Base-by-base conservation (phyloP, 2,797 vertebrate genomes). In the Florisuga fusca region DNA sequence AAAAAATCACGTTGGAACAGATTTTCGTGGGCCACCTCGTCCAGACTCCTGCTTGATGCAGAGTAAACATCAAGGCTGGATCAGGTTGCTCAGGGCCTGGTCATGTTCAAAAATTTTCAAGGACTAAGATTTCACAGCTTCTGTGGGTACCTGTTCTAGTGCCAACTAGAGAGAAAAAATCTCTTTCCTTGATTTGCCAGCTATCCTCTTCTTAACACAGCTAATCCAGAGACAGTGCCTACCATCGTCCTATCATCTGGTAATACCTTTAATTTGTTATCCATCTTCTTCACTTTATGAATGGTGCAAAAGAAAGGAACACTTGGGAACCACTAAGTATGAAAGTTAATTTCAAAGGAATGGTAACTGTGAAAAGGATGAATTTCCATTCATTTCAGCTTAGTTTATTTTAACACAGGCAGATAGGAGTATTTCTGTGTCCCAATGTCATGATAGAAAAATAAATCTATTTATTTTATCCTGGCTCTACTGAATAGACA, bases 401-500 rank as follows among this genome's bases (percentile, higher is more conserved):
- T 43, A 74, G 8, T 20, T 41, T 53, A 71, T 63, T 83, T 89
- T 20, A 83, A 57, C 34, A 72, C 15, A 85, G 12, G 33, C 33
- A 81, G 58, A 83, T 75, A 2, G 27, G 87, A 72, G 38, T 25
- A 84, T 48, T 89, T 15, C 41, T 66, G 14, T 66, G 14, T 45
- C 17, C 20, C 31, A 69, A 41, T 50, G 64, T 7, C 6, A 0
- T 22, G 18, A 79, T 1, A 67, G 54, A 84, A 94, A 87, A 93
- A 91, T 15, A 66, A 66, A 82, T 41, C 51, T 67, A 77, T 85
- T 87, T 76, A 76, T 90, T 85, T 87, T 91, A 87, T 74, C n/a
- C 46, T 64, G 54, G 29, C 64, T 67, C 9, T 78, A 80, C 6
- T 74, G 71, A 91, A 92, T 12, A 94, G 71, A 18, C 27, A 66